Percentiles rank a stretch among this genome's conserved stretches.
phyloP scores from a whole-genome alignment of 2,113 vertebrate genomes.

The Cranoglanis bouderius region DNA sequence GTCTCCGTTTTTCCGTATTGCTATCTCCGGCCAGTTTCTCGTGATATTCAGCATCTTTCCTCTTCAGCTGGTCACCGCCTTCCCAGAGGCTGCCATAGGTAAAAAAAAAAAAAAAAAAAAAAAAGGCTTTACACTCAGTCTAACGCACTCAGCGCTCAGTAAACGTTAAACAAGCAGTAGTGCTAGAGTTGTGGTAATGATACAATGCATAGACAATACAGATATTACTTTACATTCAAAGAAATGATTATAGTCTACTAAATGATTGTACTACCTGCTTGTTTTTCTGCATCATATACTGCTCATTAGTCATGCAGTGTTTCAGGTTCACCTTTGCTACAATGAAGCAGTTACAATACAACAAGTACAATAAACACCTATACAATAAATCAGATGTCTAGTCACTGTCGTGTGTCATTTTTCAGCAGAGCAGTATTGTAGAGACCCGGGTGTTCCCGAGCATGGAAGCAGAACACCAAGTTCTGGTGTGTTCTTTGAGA shows the following conservation, averaged over 20 bases:
- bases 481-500: slow-evolving; percentile 76
- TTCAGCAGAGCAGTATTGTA: slow-evolving; percentile 65
- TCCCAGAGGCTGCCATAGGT: slow-evolving; percentile 57
- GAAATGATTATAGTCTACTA: neutral
- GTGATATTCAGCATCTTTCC: slow-evolving; percentile 49
- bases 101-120: neutral
- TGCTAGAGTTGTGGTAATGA: neutral
- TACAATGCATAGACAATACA: neutral
- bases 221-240: neutral
- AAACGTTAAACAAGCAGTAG: neutral
- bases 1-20: slow-evolving; percentile 45
- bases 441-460: slow-evolving; percentile 77
- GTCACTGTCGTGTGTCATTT: slow-evolving; percentile 9
- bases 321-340: slow-evolving; percentile 22
- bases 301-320: slow-evolving; percentile 3
- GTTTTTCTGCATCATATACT: neutral
- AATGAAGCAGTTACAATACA: neutral
- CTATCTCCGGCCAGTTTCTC: slow-evolving; percentile 45
- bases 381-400: neutral
- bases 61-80: slow-evolving; percentile 50
- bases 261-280: neutral
- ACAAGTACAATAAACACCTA: neutral
- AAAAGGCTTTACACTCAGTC: neutral
- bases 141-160: neutral
- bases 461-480: slow-evolving; percentile 79